These are phyloP conservation scores for Ibycter americanus DNA, from an alignment of 2,797 vertebrate genomes.

Conservation along the genomic window DNA sequence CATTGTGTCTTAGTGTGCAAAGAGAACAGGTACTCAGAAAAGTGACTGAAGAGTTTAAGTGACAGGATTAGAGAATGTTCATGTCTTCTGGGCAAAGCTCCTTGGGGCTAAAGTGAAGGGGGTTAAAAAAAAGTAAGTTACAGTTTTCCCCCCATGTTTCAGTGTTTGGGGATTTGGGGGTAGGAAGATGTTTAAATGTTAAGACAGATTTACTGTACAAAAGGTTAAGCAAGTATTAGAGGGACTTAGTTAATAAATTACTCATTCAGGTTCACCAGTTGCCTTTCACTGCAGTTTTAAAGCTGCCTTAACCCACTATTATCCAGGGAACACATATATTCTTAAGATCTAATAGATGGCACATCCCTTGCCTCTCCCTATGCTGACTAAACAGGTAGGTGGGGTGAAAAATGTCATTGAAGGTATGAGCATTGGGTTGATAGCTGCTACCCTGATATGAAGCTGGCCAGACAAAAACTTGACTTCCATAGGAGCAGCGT, in stretches of 20 bases:
- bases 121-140: neutral
- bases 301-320: neutral
- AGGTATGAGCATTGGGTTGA: fast-evolving
- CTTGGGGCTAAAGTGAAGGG: neutral
- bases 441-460: neutral
- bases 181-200: neutral
- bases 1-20: neutral
- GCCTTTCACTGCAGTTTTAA: neutral
- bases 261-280: neutral
- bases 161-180: neutral
- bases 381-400: neutral
- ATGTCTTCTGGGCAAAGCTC: neutral
- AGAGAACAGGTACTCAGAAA: neutral
- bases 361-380: no score
- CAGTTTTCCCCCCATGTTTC: neutral
- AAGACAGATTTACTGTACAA: neutral
- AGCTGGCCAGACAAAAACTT: neutral
- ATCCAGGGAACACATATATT: neutral
- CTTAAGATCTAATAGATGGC: neutral
- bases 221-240: neutral
- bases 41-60: neutral
- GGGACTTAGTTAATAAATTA: neutral
- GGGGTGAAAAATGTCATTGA: neutral
- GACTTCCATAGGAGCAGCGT: neutral
- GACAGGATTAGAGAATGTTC: neutral